Evolutionary conservation across 2,113 vertebrate genomes (phyloP).

Genomic region (Plecotus auritus): DNA sequence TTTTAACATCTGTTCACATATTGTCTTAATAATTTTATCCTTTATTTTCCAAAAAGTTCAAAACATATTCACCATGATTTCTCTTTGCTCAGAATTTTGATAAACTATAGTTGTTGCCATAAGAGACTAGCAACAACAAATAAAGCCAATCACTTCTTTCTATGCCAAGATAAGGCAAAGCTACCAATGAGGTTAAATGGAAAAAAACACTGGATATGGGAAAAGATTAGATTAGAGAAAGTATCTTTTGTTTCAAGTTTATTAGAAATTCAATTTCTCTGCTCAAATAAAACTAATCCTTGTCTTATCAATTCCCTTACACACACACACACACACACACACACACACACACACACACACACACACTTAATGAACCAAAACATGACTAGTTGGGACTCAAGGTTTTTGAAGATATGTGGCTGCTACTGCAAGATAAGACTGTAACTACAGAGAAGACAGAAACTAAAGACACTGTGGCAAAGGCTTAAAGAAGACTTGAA

Average conservation of each 20-base stretch:
- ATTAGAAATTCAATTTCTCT: slow-evolving; percentile 31
- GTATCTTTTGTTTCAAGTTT: slow-evolving; percentile 4
- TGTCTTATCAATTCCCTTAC: slow-evolving; percentile 2
- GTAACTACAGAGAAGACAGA: slow-evolving; percentile 3
- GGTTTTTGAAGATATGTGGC: neutral
- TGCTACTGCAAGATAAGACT: neutral
- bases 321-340: neutral
- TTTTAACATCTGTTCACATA: neutral
- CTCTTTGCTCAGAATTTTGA: neutral
- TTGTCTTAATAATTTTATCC: neutral
- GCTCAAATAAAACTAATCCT: slow-evolving; percentile 30
- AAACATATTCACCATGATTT: slow-evolving; percentile 19
- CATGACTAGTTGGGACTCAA: neutral
- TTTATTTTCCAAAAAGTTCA: slow-evolving; percentile 14
- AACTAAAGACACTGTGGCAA: neutral
- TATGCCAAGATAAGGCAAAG: slow-evolving; percentile 15
- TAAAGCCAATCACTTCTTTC: slow-evolving; percentile 16
- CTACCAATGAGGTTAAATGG: neutral
- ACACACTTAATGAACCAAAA: neutral
- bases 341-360: neutral
- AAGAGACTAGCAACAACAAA: slow-evolving; percentile 32
- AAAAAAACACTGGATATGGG: neutral
- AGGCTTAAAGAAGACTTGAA: neutral
- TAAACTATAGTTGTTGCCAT: neutral
- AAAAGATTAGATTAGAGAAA: neutral